Evolutionary conservation across 64 coral and sea anemone species (phyloP), one percentile per base, ranked within the genome.

Genomic region (Trachythela sp.): DNA sequence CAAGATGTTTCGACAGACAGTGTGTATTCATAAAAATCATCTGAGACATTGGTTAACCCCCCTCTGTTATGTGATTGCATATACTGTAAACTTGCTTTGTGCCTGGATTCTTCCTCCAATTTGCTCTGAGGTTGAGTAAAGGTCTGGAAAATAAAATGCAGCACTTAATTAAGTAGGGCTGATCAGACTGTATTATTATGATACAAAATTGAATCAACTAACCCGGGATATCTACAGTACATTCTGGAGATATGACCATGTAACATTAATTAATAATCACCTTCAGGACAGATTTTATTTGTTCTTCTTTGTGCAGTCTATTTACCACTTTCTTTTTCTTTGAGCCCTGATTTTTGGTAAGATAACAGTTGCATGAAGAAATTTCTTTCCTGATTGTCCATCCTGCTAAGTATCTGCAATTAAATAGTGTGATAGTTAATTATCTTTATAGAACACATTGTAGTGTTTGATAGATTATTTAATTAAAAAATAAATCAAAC

Each of bases 311-410:
- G 35, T 35, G 68, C 9, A 89, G 39, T 77, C 48, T 89, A 24
- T 30, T 27, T 18, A 77, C 2, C n/a, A 77, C 87, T 40, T 89
- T 89, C 60, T 77, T 27, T 48, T 35, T 48, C 38, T 89, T 89
- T 80, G 87, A 89, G 17, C 38, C 68, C 22, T 39, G 14, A 89
- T 89, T 89, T 35, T 77, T 77, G 15, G 38, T 39, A 76, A 89
- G 31, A 72, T 89, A 89, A 67, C 58, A 76, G 67, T 35, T 45
- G 48, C 77, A 84, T 68, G 89, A 39, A 27, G 58, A 64, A 24
- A 90, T 90, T 84, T 90, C 89, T 36, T 84, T 90, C 72, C 80
- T 83, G 17, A 67, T 54, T 50, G 77, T 29, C 77, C 89, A 90
- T 13, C 89, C 77, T 31, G 89, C 89, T 20, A 90, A 54, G 68